Evolutionary conservation across 2,113 vertebrate genomes (phyloP), one percentile per base, ranked within the genome.

Genomic region (Callionymus lyra): DNA sequence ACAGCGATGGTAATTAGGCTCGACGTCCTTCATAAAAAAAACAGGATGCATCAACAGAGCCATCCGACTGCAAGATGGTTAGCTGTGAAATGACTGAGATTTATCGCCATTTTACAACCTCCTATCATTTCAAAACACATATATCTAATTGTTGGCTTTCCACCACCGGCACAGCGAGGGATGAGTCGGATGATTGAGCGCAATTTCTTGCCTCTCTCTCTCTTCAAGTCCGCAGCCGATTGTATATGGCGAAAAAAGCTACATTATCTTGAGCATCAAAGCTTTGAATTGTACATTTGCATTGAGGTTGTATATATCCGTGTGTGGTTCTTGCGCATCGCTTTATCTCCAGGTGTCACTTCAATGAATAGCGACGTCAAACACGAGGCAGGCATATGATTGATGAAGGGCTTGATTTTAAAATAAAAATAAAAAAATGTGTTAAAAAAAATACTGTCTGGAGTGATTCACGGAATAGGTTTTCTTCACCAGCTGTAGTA

Each of bases 41-140:
- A 63, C 50, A 72, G 49, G 50, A 75, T 55, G 58, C 58, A 71
- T 64, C n/a, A 51, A 39, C 62, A 36, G 47, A 50, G 31, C 54
- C 75, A 75, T 75, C 40, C 14, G 73, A 73, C 74, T 68, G 65
- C 53, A 46, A 57, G 65, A 71, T 51, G 66, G 38, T 52, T 58
- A 73, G 65, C 60, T 53, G 59, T 63, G 70, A 80, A 79, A 83
- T 82, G 67, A 68, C 54, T 35, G 2, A 65, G 65, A 76, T 79
- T 76, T 76, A 82, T 77, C 70, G 78, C 58, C 58, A 71, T 80
- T 79, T 75, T 79, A 73, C 74, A 79, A 61, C 62, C 68, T 73
- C 59, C 71, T 73, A 76, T 67, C 54, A 54, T 72, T 68, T 70
- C 52, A 68, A 75, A 77, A 79, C 70, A 76, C 63, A 78, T 51